Evolutionary conservation across 1,140 invertebrate genomes (phyloP), one percentile per base, ranked within the genome.

Genomic region (Aphaenogaster rudis): DNA sequence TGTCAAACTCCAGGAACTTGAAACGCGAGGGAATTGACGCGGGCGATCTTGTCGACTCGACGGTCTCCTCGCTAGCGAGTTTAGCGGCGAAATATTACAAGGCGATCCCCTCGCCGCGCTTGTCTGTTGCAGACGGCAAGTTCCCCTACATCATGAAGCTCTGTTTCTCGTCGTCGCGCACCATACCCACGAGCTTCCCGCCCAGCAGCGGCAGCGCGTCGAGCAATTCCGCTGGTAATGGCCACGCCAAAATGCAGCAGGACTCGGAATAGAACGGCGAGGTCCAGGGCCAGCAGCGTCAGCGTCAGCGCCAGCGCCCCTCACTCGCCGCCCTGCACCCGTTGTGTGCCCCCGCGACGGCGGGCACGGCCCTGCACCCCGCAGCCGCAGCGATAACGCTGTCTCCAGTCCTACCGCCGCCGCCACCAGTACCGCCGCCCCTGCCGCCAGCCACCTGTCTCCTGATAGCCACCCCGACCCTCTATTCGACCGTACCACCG

Each of bases 111-210:
- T 52, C 64, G 36, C n/a, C 33, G 28, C 42, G 59, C 28, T 66
- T 69, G 45, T 71, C 50, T 88, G 72, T 81, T 91, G 7, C 91
- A 99, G 98, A 97, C 95, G 98, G 98, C 84, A 99, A 99, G 96
- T 99, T 98, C 95, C 99, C 99, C 85, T 99, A 99, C 96, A 98
- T 99, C 91, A 98, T 99, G 97, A 99, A 99, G 96, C 96, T 99
- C 84, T 99, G 98, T 95, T 99, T 99, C 96, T 99, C 98, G 33
- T 98, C 98, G 86, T 97, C 98, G 74, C 97, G 98, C 93, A 97
- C 97, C 94, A 98, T 98, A 90, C 96, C 95, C n/a, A 93, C 94
- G 67, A 95, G 92, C 88, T 95, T 95, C 93, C 94, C 95, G 33
- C 92, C 95, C 2, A 94, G 92, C 91, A 94, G 92, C 79, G 91